Evolutionary conservation across 1,140 invertebrate genomes (phyloP).

Genomic region (Tetramorium alpestre): DNA sequence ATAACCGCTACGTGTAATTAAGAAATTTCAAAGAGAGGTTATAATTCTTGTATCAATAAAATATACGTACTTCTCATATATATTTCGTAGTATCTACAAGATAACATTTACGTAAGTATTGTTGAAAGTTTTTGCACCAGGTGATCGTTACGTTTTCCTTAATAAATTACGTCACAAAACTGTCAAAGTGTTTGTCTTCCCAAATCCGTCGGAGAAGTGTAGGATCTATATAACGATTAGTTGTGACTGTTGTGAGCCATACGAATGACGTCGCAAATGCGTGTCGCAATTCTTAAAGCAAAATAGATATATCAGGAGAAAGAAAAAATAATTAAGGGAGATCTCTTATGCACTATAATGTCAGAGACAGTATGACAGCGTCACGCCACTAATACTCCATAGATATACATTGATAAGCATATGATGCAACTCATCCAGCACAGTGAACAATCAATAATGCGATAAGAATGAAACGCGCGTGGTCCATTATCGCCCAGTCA

Average conservation of each 20-base stretch:
- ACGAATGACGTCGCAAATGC: neutral
- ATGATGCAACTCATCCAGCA: neutral
- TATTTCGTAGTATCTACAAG: neutral
- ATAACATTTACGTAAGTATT: neutral
- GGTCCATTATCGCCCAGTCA: neutral
- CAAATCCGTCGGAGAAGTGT: neutral
- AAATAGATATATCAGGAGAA: neutral
- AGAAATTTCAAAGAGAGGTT: neutral
- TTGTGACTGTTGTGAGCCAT: neutral
- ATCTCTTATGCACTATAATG: neutral
- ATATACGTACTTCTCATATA: neutral
- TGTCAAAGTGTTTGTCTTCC: neutral
- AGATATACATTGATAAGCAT: neutral
- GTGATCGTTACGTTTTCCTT: neutral
- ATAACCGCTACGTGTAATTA: neutral
- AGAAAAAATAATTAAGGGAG: neutral
- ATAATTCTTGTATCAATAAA: neutral
- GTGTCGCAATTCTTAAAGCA: neutral
- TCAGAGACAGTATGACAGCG: neutral
- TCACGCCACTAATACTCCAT: neutral
- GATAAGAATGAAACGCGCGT: conserved; percentile 23
- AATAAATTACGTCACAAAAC: neutral
- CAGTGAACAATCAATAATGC: neutral
- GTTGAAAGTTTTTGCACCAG: no score
- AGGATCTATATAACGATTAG: neutral